phyloP scores from a whole-genome alignment of 1,140 invertebrate genomes.

The Phortica variegata region DNA sequence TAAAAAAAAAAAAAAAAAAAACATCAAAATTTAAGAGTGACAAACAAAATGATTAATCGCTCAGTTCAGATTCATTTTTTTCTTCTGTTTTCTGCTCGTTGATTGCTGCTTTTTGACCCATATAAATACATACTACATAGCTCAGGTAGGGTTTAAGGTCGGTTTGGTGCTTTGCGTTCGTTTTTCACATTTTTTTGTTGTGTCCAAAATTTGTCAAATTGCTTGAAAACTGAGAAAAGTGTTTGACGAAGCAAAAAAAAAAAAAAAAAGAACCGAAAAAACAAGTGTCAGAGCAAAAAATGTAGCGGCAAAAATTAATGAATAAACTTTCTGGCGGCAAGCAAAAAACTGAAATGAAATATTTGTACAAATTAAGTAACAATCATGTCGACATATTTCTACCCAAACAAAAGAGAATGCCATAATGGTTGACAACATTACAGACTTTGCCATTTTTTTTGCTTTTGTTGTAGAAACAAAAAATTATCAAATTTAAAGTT shows the following conservation, averaged over 20 bases:
- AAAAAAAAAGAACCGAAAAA: slow-evolving; percentile 17
- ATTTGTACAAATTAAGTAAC: slow-evolving; percentile 2
- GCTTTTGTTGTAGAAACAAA: no score
- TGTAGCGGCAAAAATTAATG: slow-evolving; percentile 49
- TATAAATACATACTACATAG: no score
- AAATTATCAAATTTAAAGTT: slow-evolving; percentile 8
- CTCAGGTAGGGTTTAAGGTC: no score
- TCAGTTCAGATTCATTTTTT: no score
- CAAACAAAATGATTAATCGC: slow-evolving; percentile 33
- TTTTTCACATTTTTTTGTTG: slow-evolving; percentile 5
- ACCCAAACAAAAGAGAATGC: not conserved
- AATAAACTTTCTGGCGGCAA: slow-evolving; percentile 43
- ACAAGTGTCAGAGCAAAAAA: slow-evolving; percentile 25
- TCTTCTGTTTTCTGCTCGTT: no score
- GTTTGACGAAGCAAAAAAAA: slow-evolving; percentile 37
- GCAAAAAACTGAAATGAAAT: slow-evolving; percentile 22
- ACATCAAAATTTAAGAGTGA: slow-evolving; percentile 10
- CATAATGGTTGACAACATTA: not conserved
- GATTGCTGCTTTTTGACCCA: no score
- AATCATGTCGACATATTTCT: not conserved
- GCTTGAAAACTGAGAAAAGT: no score
- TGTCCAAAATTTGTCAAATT: slow-evolving; percentile 42
- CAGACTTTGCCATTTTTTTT: no score
- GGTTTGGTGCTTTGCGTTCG: not conserved
- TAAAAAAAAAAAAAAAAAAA: no score